Evolutionary conservation across 2,888 invertebrate species (phyloP), one percentile per base, ranked within the genome.

Genomic region (Margaritifera margaritifera): DNA sequence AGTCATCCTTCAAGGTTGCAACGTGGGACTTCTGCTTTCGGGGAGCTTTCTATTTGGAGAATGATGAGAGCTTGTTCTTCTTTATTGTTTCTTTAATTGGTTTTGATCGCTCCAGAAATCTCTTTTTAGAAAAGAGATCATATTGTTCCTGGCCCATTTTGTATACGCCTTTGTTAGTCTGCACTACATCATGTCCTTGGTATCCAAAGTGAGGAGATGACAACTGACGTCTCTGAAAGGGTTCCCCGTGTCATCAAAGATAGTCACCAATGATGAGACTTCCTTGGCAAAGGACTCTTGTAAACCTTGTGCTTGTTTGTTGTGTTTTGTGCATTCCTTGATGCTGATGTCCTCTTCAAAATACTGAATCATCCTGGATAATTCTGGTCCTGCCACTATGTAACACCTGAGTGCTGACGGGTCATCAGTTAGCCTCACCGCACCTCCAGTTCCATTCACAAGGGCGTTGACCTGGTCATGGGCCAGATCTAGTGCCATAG

Each of bases 211-310:
- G 1, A 68, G n/a, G 31, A 68, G 22, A 53, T 68, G 58, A 6
- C 19, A 20, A 63, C 63, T 68, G n/a, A 51, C 31, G 15, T 68
- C 68, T 25, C 18, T 6, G n/a, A 68, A 63, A 19, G 63, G 68
- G 55, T 63, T 68, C 19, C 63, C 63, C 24, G 53, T 22, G 20
- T 68, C 62, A 18, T 56, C 50, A 56, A 67, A 24, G 11, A 62
- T 56, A 50, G 31, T 51, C 22, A 62, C 54, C 18, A 67, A 31
- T 51, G 62, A 31, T 42, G 19, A 20, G 11, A 62, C 55, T 20
- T 67, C 50, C 25, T 62, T n/a, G 5, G 27, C 11, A 24, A 67
- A 62, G 4, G 25, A 6, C 5, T 11, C 8, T 53, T 57, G 52
- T 19, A 19, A n/a, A 4, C 51, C 24, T 42, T 5, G 8, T 19